Base-by-base conservation (phyloP, 2,113 vertebrate genomes). In the Philantomba maxwellii region DNA sequence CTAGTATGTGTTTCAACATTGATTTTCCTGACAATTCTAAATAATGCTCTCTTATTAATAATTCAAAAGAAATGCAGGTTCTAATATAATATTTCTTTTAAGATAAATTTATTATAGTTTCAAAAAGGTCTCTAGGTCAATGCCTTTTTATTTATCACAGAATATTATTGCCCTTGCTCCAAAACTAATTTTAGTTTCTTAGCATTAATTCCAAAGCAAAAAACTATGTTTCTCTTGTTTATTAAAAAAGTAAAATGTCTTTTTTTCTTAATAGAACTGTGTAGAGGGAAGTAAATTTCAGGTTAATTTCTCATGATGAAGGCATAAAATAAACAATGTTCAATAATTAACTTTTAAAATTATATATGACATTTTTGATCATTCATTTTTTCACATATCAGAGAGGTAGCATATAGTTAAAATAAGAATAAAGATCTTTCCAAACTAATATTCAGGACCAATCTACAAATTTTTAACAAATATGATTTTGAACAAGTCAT, bases 11-110 rank as follows among this genome's bases (percentile, higher is more conserved):
- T 90, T 97, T 97, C 93, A 98, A 51, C 92, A 98, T 77, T 91
- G 96, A 98, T 98, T 98, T 98, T 94, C 84, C 82, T 93, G 95
- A 95, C 51, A 96, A 49, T 17, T 30, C 39, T 96, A 98, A 98
- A 96, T 96, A 98, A 95, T 28, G 1, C 3, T 96, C 57, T 96
- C 66, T 39, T 95, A 89, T 94, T 98, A 98, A 98, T 96, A 98
- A 97, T 19, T 60, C 91, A 49, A 93, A 97, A 91, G 86, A 58
- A 85, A 83, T 45, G 28, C 0, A 81, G 94, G 60, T 60, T 93
- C 60, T 97, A 86, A 84, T 3, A 88, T 95, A 97, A 93, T 30
- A 6, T 57, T 96, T 95, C 83, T 92, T 94, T 97, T 64, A 97
- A 73, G 33, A 51, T 97, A 97, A 97, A 97, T 53, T 81, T 36